These are phyloP conservation scores for Eubucco bourcierii DNA, from an alignment of 2,113 vertebrate species.

Conservation along the genomic window DNA sequence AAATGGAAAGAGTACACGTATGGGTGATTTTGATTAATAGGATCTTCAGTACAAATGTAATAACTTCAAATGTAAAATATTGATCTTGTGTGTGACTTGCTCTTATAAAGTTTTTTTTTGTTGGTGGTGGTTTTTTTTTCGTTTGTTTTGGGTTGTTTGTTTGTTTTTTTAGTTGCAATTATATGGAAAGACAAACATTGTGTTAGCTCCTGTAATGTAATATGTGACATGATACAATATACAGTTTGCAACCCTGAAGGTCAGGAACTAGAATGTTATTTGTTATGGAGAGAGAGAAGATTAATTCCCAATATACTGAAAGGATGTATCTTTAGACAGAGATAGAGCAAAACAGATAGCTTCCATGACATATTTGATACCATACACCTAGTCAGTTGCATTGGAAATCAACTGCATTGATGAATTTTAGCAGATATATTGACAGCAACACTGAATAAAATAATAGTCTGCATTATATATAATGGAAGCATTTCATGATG, in stretches of 20 bases:
- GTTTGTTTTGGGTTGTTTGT: no score
- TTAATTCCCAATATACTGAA: background rate
- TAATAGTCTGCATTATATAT: background rate
- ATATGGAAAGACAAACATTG: conserved; percentile 29
- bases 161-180: background rate
- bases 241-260: conserved; percentile 14
- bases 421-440: background rate
- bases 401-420: background rate
- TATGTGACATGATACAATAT: background rate
- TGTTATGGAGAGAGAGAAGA: background rate
- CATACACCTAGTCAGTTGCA: background rate
- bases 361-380: background rate
- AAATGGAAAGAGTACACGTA: conserved; percentile 16
- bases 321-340: background rate
- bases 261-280: background rate
- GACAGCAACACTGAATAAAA: background rate
- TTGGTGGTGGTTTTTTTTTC: no score
- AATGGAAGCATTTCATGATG: background rate
- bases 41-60: conserved; percentile 59
- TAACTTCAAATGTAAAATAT: conserved; percentile 66
- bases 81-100: conserved; percentile 26
- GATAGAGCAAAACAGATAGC: background rate
- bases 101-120: conserved; percentile 39
- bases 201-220: background rate
- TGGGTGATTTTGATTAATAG: conserved; percentile 60